A percentile compares a stretch with the other conserved stretches of the same genome.
These are phyloP conservation scores for Rhagoletis zephyria DNA, from an alignment of 1,140 invertebrate species.

Conservation along the genomic window DNA sequence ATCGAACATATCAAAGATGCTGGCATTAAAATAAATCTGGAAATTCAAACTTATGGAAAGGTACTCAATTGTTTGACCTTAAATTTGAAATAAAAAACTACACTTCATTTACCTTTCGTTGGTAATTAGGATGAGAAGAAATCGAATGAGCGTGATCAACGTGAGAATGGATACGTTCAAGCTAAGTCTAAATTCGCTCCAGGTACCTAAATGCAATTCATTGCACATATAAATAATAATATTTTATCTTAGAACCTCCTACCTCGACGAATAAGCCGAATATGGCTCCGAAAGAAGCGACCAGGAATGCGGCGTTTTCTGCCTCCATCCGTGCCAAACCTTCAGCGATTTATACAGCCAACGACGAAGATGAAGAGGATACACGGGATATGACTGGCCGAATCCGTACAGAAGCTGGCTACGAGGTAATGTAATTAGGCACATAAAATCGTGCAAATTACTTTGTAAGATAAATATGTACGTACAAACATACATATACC, in stretches of 20 bases:
- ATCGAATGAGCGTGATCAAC: conserved; percentile 31
- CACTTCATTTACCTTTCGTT: neutral
- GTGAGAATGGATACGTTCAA: conserved; percentile 68
- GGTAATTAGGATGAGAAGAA: conserved; percentile 1
- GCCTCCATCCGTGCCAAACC: conserved; percentile 67
- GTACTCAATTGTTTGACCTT: conserved; percentile 27
- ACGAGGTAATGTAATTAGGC: conserved; percentile 77
- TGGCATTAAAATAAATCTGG: conserved; percentile 89
- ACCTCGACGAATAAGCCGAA: neutral
- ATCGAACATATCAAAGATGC: conserved; percentile 96
- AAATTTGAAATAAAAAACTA: no score
- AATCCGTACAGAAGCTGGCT: conserved; percentile 82
- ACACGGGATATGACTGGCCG: conserved; percentile 84
- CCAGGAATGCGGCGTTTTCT: conserved; percentile 61
- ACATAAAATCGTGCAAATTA: no score
- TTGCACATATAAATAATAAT: neutral
- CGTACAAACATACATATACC: no score
- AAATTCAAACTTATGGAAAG: conserved; percentile 88
- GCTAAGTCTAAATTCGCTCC: conserved; percentile 68
- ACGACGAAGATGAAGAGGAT: conserved; percentile 82
- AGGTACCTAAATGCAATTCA: conserved; percentile 51
- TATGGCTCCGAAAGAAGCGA: neutral
- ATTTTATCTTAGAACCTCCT: conserved; percentile 24
- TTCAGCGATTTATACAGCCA: conserved; percentile 71
- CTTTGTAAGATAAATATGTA: no score